Percentiles rank a stretch among this genome's conserved stretches.
Evolutionary conservation across 1,140 invertebrate genomes (phyloP).

Genomic region (Ganaspis sp.): DNA sequence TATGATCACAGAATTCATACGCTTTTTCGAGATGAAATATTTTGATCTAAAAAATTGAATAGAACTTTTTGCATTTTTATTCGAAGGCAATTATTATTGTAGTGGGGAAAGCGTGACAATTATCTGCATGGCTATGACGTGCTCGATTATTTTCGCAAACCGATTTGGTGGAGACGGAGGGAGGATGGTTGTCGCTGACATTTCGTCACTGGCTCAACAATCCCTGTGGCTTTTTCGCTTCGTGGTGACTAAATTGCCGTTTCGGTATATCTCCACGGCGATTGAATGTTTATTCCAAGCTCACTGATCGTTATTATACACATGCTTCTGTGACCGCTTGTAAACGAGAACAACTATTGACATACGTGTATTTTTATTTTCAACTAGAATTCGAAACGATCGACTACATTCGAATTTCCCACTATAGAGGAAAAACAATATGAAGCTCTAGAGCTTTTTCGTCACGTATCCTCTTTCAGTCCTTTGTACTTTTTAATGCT

Average conservation of each 20-base stretch:
- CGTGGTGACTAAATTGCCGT: slow-evolving; percentile 28
- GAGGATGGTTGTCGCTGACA: slow-evolving; percentile 19
- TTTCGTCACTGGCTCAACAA: slow-evolving; percentile 17
- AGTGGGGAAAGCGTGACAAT: neutral
- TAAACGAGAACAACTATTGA: slow-evolving; percentile 27
- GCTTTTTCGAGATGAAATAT: neutral
- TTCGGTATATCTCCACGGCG: slow-evolving; percentile 12
- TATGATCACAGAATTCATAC: no score
- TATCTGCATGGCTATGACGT: slow-evolving; percentile 1
- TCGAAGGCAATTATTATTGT: neutral
- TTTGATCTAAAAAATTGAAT: neutral
- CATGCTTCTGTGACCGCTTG: slow-evolving; percentile 23
- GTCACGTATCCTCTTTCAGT: neutral
- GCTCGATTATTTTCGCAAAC: slow-evolving; percentile 17
- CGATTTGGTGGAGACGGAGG: neutral
- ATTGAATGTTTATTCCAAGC: slow-evolving; percentile 25
- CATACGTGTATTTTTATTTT: slow-evolving; percentile 20
- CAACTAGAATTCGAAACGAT: neutral
- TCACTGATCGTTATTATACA: slow-evolving; percentile 28
- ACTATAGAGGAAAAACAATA: neutral
- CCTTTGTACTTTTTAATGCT: neutral
- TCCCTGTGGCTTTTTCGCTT: slow-evolving; percentile 28
- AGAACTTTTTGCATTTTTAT: neutral
- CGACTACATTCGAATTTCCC: neutral
- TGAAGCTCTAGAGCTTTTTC: neutral